Conservation (phyloP, 2,888 invertebrate genomes). For the Acanthosepion esculentum region DNA sequence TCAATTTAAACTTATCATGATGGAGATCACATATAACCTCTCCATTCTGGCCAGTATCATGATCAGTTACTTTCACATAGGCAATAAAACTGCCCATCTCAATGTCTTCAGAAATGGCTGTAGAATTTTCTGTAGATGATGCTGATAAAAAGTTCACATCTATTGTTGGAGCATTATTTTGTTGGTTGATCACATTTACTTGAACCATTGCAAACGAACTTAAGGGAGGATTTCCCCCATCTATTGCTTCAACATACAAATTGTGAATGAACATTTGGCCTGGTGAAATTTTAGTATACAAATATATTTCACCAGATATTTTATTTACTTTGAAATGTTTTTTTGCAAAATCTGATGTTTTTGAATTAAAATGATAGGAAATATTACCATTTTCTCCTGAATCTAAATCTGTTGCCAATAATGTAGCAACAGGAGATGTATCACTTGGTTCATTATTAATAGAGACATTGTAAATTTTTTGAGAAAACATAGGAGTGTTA, state of each 20-base stretch:
- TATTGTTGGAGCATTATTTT: constrained; percentile 25
- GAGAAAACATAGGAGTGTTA: background rate
- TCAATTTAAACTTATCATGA: constrained; percentile 33
- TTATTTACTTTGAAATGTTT: background rate
- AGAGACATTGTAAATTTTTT: background rate
- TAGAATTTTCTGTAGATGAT: background rate
- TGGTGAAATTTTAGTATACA: background rate
- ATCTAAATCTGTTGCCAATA: constrained; percentile 11
- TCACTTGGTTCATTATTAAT: background rate
- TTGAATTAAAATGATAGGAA: background rate
- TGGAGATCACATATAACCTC: constrained; percentile 33
- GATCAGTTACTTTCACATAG: background rate
- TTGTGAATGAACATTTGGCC: background rate
- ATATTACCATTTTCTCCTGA: background rate
- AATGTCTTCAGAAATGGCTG: background rate
- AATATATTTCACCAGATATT: background rate
- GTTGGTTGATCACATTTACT: background rate
- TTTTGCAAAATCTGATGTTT: background rate
- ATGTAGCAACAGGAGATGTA: background rate
- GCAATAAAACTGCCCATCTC: background rate
- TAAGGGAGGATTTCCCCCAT: background rate
- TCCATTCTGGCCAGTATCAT: constrained; percentile 9
- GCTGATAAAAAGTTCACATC: background rate
- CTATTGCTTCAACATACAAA: background rate
- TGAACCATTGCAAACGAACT: background rate